phyloP scores from a whole-genome alignment of 2,113 vertebrate genomes.

The Montifringilla adamsi region DNA sequence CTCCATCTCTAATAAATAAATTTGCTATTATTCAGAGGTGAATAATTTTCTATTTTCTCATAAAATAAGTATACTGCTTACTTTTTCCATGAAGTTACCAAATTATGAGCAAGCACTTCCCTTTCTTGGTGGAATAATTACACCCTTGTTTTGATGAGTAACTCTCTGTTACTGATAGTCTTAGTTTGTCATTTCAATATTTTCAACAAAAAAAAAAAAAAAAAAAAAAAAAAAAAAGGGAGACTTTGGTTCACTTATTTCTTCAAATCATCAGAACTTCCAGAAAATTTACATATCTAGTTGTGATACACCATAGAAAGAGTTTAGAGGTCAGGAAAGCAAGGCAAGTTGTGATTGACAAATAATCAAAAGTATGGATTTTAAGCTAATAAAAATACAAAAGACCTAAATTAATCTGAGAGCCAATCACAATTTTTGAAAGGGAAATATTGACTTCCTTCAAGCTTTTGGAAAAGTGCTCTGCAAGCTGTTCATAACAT shows the following conservation, averaged over 20 bases:
- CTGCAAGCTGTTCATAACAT: not conserved
- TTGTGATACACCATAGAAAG: not conserved
- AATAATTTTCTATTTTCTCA: not conserved
- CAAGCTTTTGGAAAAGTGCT: not conserved
- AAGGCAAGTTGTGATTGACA: not conserved
- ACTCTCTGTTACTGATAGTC: not conserved
- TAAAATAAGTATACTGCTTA: not conserved
- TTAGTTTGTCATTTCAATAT: not conserved
- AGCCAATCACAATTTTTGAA: not conserved
- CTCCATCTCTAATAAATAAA: not conserved
- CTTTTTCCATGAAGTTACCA: not conserved
- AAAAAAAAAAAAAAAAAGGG: not conserved
- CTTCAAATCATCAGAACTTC: not conserved
- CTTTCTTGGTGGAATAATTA: not conserved
- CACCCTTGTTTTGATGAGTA: fast-evolving
- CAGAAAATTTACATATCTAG: not conserved
- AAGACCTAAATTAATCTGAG: conserved; percentile 3
- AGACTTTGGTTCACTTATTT: not conserved
- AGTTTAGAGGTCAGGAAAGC: not conserved
- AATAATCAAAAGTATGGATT: conserved; percentile 23
- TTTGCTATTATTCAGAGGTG: not conserved
- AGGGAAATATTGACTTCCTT: conserved; percentile 1
- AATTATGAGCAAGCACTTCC: not conserved
- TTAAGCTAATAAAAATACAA: not conserved
- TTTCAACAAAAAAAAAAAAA: not conserved